Percentiles rank a stretch among this genome's conserved stretches.
phyloP scores from a whole-genome alignment of 2,113 vertebrate genomes.

The Tretioscincus oriximinensis region DNA sequence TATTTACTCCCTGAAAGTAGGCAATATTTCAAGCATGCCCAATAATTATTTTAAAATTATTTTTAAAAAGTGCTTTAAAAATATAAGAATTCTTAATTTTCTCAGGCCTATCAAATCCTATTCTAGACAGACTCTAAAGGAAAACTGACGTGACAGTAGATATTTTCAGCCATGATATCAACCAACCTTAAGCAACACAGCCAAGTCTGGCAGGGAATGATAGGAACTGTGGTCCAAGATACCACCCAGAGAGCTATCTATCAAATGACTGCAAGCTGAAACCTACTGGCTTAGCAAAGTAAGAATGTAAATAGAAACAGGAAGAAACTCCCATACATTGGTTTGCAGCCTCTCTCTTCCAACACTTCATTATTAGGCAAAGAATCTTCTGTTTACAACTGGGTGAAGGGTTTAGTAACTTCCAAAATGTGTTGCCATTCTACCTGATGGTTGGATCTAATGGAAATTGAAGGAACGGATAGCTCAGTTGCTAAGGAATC shows the following conservation, averaged over 20 bases:
- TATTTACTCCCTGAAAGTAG: no score
- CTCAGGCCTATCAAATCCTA: neutral
- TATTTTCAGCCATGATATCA: no score
- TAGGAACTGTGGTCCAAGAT: no score
- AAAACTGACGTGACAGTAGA: no score
- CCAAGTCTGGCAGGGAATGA: no score
- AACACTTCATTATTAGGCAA: neutral
- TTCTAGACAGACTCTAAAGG: neutral
- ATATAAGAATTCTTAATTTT: neutral
- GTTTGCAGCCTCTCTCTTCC: neutral
- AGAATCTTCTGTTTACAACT: neutral
- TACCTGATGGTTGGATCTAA: neutral
- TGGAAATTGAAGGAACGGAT: neutral
- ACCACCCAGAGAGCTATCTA: no score
- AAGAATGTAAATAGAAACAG: neutral
- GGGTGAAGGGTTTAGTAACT: neutral
- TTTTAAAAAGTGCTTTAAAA: neutral
- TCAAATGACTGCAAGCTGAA: neutral
- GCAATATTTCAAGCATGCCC: neutral
- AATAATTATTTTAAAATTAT: neutral
- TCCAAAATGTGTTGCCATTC: neutral
- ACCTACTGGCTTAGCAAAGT: neutral
- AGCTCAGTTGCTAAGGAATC: no score
- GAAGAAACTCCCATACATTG: neutral
- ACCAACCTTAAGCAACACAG: no score